Conservation (phyloP, 2,888 invertebrate species). For the Drosophila basisetae region DNA sequence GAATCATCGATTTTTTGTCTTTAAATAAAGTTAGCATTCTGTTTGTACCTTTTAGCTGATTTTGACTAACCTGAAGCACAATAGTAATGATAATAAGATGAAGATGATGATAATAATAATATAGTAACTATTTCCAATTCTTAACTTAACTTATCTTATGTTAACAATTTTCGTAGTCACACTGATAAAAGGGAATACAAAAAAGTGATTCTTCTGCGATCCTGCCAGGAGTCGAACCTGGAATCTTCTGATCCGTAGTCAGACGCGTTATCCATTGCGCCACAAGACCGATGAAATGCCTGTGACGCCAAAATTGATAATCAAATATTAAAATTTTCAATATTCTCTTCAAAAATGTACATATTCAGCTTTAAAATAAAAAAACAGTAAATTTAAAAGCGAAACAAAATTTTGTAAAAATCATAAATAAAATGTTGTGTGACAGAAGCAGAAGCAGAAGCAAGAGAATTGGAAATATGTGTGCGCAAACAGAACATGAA, state of each 20-base stretch:
- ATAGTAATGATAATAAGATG: no score
- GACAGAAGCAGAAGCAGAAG: slow-evolving; percentile 13
- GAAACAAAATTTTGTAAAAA: not conserved
- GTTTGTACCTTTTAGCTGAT: no score
- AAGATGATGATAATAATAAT: no score
- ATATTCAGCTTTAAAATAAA: not conserved
- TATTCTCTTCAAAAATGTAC: not conserved
- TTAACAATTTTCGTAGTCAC: not conserved
- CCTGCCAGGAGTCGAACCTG: slow-evolving; percentile 86
- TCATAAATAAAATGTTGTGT: slow-evolving; percentile 18
- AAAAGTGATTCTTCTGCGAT: slow-evolving; percentile 65
- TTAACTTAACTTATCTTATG: not conserved
- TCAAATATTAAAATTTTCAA: not conserved
- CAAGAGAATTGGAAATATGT: slow-evolving; percentile 37
- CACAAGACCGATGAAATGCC: slow-evolving; percentile 82
- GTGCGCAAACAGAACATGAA: slow-evolving; percentile 30
- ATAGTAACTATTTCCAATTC: no score
- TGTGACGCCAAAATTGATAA: not conserved
- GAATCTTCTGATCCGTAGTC: slow-evolving; percentile 86
- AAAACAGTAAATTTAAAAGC: not conserved
- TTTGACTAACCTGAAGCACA: not conserved
- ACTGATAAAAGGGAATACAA: not conserved
- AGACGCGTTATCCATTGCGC: slow-evolving; percentile 86
- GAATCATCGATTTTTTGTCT: not conserved
- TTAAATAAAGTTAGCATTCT: not conserved